phyloP scores from a whole-genome alignment of 1,140 invertebrate genomes.

The Asobara japonica region DNA sequence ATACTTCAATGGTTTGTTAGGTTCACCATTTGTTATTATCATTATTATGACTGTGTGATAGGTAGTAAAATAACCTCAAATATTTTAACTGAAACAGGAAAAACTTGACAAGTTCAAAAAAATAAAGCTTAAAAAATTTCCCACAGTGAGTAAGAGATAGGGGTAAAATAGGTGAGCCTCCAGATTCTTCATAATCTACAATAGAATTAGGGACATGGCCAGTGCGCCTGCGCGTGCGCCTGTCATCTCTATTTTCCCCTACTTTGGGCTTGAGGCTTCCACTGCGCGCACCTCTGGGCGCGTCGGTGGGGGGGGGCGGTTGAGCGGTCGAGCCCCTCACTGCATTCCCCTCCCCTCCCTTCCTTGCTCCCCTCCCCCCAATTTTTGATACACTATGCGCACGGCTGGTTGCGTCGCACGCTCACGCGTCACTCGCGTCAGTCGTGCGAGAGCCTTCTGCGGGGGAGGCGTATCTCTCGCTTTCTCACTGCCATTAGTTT shows the following conservation, averaged over 20 bases:
- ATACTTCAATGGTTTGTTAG: no score
- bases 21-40: no score
- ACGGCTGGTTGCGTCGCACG: conserved; percentile 12
- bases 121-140: no score
- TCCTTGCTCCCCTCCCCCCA: background rate
- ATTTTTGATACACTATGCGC: conserved; percentile 2
- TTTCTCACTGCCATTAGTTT: conserved; percentile 56
- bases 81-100: no score
- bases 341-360: background rate
- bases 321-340: conserved; percentile 17
- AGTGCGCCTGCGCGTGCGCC: conserved; percentile 54
- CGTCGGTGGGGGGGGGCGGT: background rate
- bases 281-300: background rate
- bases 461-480: conserved; percentile 52
- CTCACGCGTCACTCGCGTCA: conserved; percentile 61
- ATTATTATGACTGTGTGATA: no score
- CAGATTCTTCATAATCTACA: no score
- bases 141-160: no score
- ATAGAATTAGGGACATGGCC: conserved; percentile 50
- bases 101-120: no score
- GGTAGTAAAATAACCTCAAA: no score
- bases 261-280: background rate
- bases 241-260: background rate
- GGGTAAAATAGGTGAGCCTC: no score
- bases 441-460: conserved; percentile 64